Evolutionary conservation across 1,140 invertebrate genomes (phyloP).

Genomic region (Drosophila tsacasi): DNA sequence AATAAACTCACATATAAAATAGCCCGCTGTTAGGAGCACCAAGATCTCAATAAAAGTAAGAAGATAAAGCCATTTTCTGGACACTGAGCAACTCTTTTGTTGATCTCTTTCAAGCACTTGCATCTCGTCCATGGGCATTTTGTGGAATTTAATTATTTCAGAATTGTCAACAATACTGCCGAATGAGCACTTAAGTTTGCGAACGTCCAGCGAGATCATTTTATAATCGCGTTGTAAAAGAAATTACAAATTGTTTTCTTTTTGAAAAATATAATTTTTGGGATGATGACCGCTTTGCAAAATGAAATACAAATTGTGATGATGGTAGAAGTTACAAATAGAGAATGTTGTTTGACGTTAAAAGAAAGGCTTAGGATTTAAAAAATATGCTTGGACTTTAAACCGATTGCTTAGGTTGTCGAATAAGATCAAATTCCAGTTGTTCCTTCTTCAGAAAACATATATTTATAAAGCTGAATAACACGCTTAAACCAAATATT

Average conservation of each 20-base stretch:
- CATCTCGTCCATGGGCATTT: neutral
- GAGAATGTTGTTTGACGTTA: neutral
- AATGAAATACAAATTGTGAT: too few relatives aligned
- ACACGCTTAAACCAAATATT: too few relatives aligned
- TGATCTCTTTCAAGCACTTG: neutral
- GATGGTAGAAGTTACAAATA: neutral
- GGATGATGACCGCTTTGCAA: neutral
- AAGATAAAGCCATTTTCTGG: neutral
- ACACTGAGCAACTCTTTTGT: neutral
- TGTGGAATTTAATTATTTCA: neutral
- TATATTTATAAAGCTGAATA: neutral
- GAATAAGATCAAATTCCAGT: too few relatives aligned
- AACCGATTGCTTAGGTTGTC: neutral
- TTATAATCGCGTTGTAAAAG: neutral
- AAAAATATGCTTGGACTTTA: neutral
- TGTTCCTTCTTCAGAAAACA: neutral
- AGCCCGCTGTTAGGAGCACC: neutral
- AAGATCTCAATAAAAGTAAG: neutral
- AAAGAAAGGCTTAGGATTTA: neutral
- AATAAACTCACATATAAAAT: neutral
- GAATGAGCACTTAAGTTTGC: neutral
- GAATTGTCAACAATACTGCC: neutral
- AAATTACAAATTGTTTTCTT: neutral
- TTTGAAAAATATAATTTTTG: neutral
- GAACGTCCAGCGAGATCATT: neutral